Conservation (phyloP, 2,113 vertebrate species). For the Microcebus ravelobensis region DNA sequence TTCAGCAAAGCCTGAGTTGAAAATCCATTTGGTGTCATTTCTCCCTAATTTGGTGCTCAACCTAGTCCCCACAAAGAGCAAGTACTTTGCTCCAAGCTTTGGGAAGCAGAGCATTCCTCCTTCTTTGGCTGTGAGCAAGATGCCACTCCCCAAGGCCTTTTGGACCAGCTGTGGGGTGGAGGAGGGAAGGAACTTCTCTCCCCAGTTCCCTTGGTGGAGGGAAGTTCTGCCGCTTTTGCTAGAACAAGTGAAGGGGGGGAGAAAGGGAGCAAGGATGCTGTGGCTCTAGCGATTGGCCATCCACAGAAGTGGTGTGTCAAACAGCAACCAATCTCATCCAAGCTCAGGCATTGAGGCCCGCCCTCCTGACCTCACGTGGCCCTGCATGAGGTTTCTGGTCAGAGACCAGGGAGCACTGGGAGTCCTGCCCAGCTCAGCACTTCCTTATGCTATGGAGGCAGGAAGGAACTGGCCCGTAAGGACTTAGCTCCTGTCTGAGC, state of each 20-base stretch:
- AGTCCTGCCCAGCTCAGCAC: constrained; percentile 76
- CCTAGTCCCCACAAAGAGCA: background rate
- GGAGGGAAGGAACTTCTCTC: constrained; percentile 55
- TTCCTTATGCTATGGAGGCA: constrained; percentile 63
- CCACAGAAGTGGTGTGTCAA: constrained; percentile 67
- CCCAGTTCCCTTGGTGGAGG: background rate
- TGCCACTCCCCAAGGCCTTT: background rate
- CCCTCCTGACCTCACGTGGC: constrained; percentile 73
- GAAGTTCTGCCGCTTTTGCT: constrained; percentile 59
- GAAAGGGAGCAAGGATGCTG: background rate
- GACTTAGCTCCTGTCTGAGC: constrained; percentile 61
- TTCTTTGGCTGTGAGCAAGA: background rate
- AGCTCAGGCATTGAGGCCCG: background rate
- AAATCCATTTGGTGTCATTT: background rate
- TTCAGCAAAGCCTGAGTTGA: constrained; percentile 12
- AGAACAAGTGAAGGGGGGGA: background rate
- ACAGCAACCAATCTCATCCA: constrained; percentile 32
- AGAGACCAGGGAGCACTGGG: constrained; percentile 58
- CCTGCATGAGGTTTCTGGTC: constrained; percentile 69
- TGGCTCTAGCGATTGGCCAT: constrained; percentile 47
- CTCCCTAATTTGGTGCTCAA: constrained; percentile 21
- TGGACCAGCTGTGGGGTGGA: background rate
- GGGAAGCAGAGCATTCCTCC: background rate
- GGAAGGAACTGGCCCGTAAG: constrained; percentile 71
- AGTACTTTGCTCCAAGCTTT: background rate